Evolutionary conservation across 2,113 vertebrate genomes (phyloP).

Genomic region (western clawed frog (Xenopus tropicalis)): DNA sequence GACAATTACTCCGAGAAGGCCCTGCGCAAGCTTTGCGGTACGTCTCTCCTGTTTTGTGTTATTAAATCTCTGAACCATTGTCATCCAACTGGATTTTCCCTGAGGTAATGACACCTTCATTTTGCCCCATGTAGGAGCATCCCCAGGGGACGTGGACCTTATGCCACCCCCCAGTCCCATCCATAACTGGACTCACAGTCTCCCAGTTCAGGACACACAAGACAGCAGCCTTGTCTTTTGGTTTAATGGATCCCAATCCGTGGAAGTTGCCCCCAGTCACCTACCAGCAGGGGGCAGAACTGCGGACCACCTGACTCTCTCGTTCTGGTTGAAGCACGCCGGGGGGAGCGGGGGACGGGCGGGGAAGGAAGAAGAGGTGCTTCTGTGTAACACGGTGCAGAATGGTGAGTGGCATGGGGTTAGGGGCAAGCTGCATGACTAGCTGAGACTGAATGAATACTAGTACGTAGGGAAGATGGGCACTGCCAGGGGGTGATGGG

Average conservation of each 20-base stretch:
- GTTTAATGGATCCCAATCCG: constrained; percentile 93
- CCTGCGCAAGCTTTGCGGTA: constrained; percentile 89
- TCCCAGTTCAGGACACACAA: constrained; percentile 91
- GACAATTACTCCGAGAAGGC: constrained; percentile 96
- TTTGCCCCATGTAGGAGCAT: constrained; percentile 70
- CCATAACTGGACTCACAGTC: constrained; percentile 87
- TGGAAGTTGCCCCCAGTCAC: constrained; percentile 73
- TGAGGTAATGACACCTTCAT: constrained; percentile 20
- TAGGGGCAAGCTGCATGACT: not conserved
- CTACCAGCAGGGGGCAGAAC: constrained; percentile 60
- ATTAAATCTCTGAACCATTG: no score
- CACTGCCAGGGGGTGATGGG: no score
- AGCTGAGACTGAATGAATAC: no score
- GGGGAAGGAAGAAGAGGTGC: constrained; percentile 88
- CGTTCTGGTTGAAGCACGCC: constrained; percentile 91
- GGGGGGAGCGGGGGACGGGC: constrained; percentile 73
- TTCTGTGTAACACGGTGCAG: constrained; percentile 89
- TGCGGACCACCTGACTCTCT: constrained; percentile 90
- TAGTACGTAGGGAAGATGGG: no score
- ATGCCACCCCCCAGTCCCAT: constrained; percentile 84
- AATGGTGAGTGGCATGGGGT: constrained; percentile 71
- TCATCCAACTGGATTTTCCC: not conserved
- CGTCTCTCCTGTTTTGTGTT: not conserved
- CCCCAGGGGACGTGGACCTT: constrained; percentile 89
- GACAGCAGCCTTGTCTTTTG: constrained; percentile 95